phyloP scores from a whole-genome alignment of 2,888 invertebrate genomes.

The Kuschelorhynchus macadamiae region DNA sequence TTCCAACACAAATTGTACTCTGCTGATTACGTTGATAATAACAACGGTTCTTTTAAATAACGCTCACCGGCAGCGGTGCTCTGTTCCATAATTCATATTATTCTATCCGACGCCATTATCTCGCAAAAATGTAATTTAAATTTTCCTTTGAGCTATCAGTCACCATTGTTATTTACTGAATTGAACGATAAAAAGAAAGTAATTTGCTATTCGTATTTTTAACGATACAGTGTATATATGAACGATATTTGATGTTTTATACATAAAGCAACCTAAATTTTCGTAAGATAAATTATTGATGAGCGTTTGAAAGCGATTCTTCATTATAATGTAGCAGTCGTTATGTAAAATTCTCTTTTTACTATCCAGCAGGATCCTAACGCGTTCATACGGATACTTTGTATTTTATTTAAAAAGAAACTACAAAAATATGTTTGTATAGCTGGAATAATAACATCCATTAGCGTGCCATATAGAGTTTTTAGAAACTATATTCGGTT shows the following conservation, averaged over 20 bases:
- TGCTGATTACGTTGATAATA: conserved; percentile 39
- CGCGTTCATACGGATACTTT: background rate
- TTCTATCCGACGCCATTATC: conserved; percentile 36
- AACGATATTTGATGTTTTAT: conserved; percentile 27
- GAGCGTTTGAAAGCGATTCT: conserved; percentile 18
- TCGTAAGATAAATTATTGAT: conserved; percentile 26
- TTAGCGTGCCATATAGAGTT: no score
- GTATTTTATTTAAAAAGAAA: background rate
- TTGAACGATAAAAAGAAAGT: conserved; percentile 31
- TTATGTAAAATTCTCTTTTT: conserved; percentile 7
- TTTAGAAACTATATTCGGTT: no score
- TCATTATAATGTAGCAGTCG: conserved; percentile 5
- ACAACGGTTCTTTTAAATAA: conserved; percentile 36
- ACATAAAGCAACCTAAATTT: conserved; percentile 18
- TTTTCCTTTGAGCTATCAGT: conserved; percentile 45
- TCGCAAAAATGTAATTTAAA: conserved; percentile 45
- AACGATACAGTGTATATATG: conserved; percentile 15
- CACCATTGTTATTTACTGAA: conserved; percentile 37
- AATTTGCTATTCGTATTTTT: conserved; percentile 37
- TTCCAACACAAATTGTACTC: background rate
- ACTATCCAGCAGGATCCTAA: background rate
- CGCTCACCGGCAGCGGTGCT: conserved; percentile 8
- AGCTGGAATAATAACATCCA: no score
- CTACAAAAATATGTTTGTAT: no score
- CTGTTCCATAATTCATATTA: conserved; percentile 45